phyloP scores from a whole-genome alignment of 2,797 vertebrate species.

The Poecilia velifera region DNA sequence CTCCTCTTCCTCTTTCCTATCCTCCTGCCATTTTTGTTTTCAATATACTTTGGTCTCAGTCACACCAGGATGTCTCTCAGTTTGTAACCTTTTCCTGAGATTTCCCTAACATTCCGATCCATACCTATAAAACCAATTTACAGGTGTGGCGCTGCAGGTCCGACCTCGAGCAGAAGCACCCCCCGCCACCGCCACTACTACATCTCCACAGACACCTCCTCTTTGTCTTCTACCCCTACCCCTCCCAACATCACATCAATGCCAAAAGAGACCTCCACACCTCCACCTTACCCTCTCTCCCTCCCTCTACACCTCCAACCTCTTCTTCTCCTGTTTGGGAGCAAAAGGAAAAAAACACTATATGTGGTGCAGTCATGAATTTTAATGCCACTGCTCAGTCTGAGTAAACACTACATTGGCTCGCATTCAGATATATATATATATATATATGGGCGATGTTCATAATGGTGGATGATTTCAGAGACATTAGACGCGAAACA shows the following conservation, averaged over 20 bases:
- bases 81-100: conserved; percentile 35
- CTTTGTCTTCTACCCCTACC: conserved; percentile 28
- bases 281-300: conserved; percentile 30
- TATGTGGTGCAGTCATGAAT: conserved; percentile 74
- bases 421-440: conserved; percentile 55
- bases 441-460: conserved; percentile 38
- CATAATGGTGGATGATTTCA: conserved; percentile 29
- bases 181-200: conserved; percentile 29
- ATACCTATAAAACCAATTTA: conserved; percentile 78
- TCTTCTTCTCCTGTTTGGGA: conserved; percentile 32
- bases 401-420: conserved; percentile 60
- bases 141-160: conserved; percentile 76
- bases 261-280: conserved; percentile 51
- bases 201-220: conserved; percentile 39
- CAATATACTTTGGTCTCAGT: conserved; percentile 32
- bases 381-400: conserved; percentile 75
- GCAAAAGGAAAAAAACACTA: conserved; percentile 35
- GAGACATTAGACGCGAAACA: conserved; percentile 42
- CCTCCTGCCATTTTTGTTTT: conserved; percentile 14
- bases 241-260: conserved; percentile 56
- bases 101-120: conserved; percentile 34
- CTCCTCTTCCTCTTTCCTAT: not conserved
- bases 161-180: conserved; percentile 79
- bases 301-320: conserved; percentile 49
- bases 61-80: conserved; percentile 30